A percentile compares a stretch with the other conserved stretches of the same genome.
Evolutionary conservation across 2,888 invertebrate species (phyloP).

Genomic region (Elysia crispata): DNA sequence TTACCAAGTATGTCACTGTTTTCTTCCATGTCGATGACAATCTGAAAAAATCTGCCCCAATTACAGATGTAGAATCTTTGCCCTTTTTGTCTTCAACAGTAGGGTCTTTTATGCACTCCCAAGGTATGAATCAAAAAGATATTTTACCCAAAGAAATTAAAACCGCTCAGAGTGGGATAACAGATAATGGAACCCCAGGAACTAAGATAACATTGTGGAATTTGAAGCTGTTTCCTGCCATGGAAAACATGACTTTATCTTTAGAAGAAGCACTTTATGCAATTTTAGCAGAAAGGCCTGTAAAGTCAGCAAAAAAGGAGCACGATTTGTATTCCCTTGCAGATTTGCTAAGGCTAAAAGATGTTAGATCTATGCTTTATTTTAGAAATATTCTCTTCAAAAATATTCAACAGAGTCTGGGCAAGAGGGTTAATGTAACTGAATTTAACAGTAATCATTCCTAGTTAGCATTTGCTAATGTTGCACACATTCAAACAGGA

Average conservation of each 20-base stretch:
- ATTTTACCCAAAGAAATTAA: slow-evolving; percentile 13
- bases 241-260: slow-evolving; percentile 63
- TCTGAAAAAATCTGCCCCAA: slow-evolving; percentile 66
- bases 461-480: too few relatives aligned
- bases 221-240: slow-evolving; percentile 67
- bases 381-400: slow-evolving; percentile 62
- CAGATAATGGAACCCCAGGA: neutral
- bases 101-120: slow-evolving; percentile 46
- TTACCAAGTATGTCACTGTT: slow-evolving; percentile 69
- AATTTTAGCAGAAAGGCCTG: neutral
- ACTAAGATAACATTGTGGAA: slow-evolving; percentile 61
- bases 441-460: too few relatives aligned
- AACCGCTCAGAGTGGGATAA: neutral
- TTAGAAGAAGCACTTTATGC: slow-evolving; percentile 56
- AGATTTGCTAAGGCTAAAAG: slow-evolving; percentile 61
- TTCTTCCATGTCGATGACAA: slow-evolving; percentile 71
- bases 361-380: slow-evolving; percentile 65
- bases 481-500: too few relatives aligned
- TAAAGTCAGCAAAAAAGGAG: neutral
- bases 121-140: slow-evolving; percentile 32
- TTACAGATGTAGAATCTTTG: slow-evolving; percentile 53
- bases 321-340: slow-evolving; percentile 61
- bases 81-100: slow-evolving; percentile 61
- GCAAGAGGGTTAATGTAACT: too few relatives aligned
- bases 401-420: slow-evolving; percentile 42